phyloP scores from a whole-genome alignment of 2,888 invertebrate species.

The Capitulum mitella region DNA sequence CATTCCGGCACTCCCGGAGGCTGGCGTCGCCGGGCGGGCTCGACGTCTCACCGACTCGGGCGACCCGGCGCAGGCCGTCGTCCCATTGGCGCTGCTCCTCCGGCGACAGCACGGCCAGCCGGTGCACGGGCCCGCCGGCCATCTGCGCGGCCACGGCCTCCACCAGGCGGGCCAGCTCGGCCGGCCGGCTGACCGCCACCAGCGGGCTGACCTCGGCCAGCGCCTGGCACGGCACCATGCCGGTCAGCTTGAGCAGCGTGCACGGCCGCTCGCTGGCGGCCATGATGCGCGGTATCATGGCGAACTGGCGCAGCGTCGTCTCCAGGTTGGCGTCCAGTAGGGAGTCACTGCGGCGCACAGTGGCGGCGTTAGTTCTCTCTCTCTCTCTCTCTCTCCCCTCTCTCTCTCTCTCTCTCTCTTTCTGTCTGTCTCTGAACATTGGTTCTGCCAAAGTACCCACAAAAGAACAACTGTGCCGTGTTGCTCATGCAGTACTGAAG shows the following conservation, averaged over 20 bases:
- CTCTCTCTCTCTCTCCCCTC: too few species aligned
- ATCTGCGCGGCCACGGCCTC: background rate
- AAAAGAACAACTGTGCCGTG: too few species aligned
- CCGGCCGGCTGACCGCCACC: background rate
- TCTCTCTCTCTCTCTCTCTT: too few species aligned
- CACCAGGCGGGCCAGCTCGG: background rate
- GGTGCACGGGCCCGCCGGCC: background rate
- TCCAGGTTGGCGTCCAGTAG: background rate
- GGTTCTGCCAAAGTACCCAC: too few species aligned
- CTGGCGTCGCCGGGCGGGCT: too few species aligned
- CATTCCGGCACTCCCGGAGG: too few species aligned
- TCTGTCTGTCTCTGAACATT: too few species aligned
- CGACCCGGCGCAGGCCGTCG: background rate
- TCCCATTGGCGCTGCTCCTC: background rate
- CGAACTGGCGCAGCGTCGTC: background rate
- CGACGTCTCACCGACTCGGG: background rate
- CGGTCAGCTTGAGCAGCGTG: conserved; percentile 15
- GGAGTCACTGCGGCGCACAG: background rate
- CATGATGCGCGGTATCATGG: background rate
- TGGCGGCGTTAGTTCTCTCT: background rate
- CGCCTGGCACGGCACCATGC: background rate
- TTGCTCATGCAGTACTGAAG: too few species aligned
- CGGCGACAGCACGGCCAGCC: background rate
- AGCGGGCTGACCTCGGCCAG: background rate
- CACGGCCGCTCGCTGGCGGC: background rate